phyloP scores from a whole-genome alignment of 2,797 vertebrate genomes.

The Rallus crepitans region DNA sequence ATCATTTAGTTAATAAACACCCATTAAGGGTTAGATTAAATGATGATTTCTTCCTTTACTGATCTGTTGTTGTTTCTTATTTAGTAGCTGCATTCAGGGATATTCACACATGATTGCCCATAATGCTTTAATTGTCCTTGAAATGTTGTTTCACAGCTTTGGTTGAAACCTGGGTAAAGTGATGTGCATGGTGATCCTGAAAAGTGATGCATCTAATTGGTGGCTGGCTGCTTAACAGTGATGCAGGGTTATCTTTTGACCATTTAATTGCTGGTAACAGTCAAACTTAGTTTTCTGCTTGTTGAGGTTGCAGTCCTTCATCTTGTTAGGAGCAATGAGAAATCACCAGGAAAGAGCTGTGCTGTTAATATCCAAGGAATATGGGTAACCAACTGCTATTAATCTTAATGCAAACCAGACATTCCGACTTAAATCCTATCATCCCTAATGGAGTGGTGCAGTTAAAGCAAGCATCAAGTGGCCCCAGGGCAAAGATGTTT shows the following conservation, averaged over 20 bases:
- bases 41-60: slow-evolving; percentile 2
- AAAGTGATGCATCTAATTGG: background rate
- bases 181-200: background rate
- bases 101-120: slow-evolving; percentile 57
- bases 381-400: slow-evolving; percentile 21
- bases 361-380: slow-evolving; percentile 21
- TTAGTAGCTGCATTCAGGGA: slow-evolving; percentile 20
- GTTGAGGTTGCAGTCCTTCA: background rate
- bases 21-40: slow-evolving; percentile 29
- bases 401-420: slow-evolving; percentile 57
- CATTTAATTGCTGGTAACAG: background rate
- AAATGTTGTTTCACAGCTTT: slow-evolving; percentile 27
- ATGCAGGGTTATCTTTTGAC: background rate
- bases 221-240: background rate
- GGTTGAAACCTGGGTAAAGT: slow-evolving; percentile 21
- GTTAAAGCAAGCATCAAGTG: slow-evolving; percentile 23
- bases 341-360: slow-evolving; percentile 19
- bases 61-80: slow-evolving; percentile 3
- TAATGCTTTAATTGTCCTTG: slow-evolving; percentile 58
- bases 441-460: slow-evolving; percentile 31
- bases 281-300: background rate
- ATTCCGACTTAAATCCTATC: slow-evolving; percentile 9
- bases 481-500: slow-evolving; percentile 44
- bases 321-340: slow-evolving; percentile 4
- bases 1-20: slow-evolving; percentile 22